Base-by-base conservation (phyloP, 1,140 invertebrate species). In the Episyrphus balteatus region DNA sequence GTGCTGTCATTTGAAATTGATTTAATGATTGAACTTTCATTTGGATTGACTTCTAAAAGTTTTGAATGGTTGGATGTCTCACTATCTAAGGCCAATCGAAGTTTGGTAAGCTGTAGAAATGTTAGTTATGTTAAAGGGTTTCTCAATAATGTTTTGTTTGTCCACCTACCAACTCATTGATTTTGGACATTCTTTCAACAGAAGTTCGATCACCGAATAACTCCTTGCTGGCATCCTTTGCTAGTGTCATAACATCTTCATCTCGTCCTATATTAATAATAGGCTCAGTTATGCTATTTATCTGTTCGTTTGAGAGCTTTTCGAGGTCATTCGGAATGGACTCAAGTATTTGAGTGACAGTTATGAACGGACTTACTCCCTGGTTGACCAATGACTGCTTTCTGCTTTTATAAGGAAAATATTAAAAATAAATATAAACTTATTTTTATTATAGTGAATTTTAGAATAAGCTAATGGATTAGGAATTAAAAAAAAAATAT, bases 201-300 rank as follows among this genome's bases (percentile, higher is more conserved):
- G 75, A 71, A 13, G 75, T 62, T 40, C 80, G 55, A 54, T 76
- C 66, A 30, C 73, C 66, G 62, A 82, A 89, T 17, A 89, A 70
- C 56, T 81, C 75, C 55, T 77, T 78, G 34, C 86, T 86, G 15
- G 78, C 79, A 49, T 80, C 77, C 67, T 88, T 88, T 8, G 86
- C 86, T 45, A 81, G 70, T 18, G 80, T 80, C 75, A 90, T 86
- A 36, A 88, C 69, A 49, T 77, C 75, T 44, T 88, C 85, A 45
- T 56, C 48, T 19, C 43, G 56, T 9, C 53, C 52, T 2, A 51
- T 46, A 21, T 56, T 50, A 2, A 68, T 51, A 19, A 67, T 61
- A 8, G 61, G 61, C 36, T 67, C 66, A 10, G 59, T 62, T 18
- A 68, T 57, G 17, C 50, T 39, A 9, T 49, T 47, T 5, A 67